phyloP scores from a whole-genome alignment of 1,140 invertebrate species.

The Samia ricini region DNA sequence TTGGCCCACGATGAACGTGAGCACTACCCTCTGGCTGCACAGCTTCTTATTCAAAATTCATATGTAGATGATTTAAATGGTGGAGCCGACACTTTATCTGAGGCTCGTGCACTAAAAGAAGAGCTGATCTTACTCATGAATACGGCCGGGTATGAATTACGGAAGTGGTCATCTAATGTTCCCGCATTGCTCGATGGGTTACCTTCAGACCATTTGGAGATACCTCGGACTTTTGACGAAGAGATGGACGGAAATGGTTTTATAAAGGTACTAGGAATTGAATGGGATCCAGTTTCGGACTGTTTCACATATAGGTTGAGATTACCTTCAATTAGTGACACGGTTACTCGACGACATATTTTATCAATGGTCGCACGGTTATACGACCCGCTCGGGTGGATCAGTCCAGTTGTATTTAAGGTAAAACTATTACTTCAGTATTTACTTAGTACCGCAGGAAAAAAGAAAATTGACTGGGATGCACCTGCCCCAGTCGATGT shows the following conservation, averaged over 20 bases:
- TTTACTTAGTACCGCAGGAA: neutral
- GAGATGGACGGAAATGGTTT: neutral
- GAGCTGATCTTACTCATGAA: too few relatives aligned
- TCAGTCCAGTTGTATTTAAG: too few relatives aligned
- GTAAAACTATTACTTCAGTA: neutral
- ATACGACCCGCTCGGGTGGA: too few relatives aligned
- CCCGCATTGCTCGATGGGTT: slow-evolving; percentile 2
- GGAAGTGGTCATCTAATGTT: slow-evolving; percentile 20
- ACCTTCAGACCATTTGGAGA: neutral
- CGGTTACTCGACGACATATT: too few relatives aligned
- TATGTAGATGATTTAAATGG: too few relatives aligned
- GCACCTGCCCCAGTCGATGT: slow-evolving; percentile 1
- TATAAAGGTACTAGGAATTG: neutral
- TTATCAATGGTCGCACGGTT: too few relatives aligned
- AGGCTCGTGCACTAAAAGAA: too few relatives aligned
- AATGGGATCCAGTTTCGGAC: neutral
- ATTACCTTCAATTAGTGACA: neutral
- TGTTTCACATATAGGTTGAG: neutral
- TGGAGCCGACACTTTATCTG: too few relatives aligned
- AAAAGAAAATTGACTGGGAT: neutral
- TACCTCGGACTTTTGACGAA: neutral
- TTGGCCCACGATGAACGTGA: slow-evolving; percentile 10
- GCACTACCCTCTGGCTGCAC: too few relatives aligned
- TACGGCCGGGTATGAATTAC: slow-evolving; percentile 10
- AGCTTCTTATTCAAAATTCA: neutral